These are phyloP conservation scores for Ptilodon capucinus DNA, from an alignment of 2,888 invertebrate species.

Conservation along the genomic window DNA sequence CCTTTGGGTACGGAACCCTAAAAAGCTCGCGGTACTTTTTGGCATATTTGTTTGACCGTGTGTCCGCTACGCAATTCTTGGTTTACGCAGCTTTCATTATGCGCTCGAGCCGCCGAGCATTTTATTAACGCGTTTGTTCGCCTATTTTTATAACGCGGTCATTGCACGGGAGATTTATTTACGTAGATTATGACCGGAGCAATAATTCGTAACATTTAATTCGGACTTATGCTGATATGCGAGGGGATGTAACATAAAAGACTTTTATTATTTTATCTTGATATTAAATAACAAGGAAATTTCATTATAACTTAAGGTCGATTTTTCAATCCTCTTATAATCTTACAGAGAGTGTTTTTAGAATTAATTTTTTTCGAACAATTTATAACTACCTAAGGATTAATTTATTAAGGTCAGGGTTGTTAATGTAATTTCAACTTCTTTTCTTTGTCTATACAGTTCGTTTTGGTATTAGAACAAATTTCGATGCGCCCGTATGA, in stretches of 20 bases:
- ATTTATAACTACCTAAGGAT: no score
- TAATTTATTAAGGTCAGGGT: no score
- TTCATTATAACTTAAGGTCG: no score
- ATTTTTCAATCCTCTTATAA: no score
- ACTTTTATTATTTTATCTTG: not conserved
- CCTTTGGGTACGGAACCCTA: no score
- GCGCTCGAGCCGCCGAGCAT: conserved; percentile 40
- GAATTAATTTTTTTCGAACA: no score
- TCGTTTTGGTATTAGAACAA: no score
- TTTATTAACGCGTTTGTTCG: conserved; percentile 39
- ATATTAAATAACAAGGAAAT: no score
- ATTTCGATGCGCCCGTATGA: no score
- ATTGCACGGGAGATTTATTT: conserved; percentile 37
- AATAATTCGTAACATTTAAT: conserved; percentile 2
- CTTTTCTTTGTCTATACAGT: no score
- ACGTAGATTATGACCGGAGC: conserved; percentile 19
- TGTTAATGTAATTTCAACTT: no score
- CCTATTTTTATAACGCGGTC: conserved; percentile 52
- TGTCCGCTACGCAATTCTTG: conserved; percentile 39
- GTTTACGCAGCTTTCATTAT: conserved; percentile 46
- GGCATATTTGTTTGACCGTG: conserved; percentile 15
- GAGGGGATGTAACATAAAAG: not conserved
- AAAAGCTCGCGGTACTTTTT: not conserved
- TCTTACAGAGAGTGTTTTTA: no score
- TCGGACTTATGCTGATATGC: not conserved